Conservation (phyloP, 1,140 invertebrate genomes). For the Arion vulgaris region DNA sequence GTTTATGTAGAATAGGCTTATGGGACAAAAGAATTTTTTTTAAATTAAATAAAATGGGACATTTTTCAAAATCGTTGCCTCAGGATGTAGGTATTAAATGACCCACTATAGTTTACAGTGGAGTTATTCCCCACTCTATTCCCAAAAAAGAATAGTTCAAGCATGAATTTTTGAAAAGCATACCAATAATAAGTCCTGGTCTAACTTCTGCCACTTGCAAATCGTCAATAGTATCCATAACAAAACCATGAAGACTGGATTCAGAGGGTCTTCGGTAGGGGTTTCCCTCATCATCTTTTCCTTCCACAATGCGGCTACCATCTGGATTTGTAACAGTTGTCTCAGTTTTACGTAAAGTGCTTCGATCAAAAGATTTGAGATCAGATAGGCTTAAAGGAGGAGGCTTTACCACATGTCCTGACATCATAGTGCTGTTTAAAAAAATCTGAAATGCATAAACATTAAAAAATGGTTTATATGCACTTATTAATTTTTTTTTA, state of each 20-base stretch:
- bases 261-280: conserved; percentile 31
- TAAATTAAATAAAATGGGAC: neutral
- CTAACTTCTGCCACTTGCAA: conserved; percentile 63
- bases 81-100: neutral
- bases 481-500: neutral
- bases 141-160: neutral
- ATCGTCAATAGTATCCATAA: conserved; percentile 55
- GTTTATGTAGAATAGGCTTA: too few relatives aligned
- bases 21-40: too few relatives aligned
- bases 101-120: too few relatives aligned
- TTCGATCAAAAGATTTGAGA: conserved; percentile 46
- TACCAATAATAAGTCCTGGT: conserved; percentile 61
- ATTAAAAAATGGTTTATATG: neutral
- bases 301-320: conserved; percentile 51
- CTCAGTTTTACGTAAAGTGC: conserved; percentile 51
- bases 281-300: conserved; percentile 40
- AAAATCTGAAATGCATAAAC: neutral
- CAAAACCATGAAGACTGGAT: conserved; percentile 39
- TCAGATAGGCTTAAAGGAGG: conserved; percentile 32
- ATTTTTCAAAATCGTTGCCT: neutral
- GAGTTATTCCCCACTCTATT: too few relatives aligned
- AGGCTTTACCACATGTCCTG: conserved; percentile 29
- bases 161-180: conserved; percentile 5
- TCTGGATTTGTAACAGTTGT: conserved; percentile 50
- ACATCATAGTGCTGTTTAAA: neutral